phyloP scores from a whole-genome alignment of 2,888 invertebrate species.

The Hanleya hanleyi region DNA sequence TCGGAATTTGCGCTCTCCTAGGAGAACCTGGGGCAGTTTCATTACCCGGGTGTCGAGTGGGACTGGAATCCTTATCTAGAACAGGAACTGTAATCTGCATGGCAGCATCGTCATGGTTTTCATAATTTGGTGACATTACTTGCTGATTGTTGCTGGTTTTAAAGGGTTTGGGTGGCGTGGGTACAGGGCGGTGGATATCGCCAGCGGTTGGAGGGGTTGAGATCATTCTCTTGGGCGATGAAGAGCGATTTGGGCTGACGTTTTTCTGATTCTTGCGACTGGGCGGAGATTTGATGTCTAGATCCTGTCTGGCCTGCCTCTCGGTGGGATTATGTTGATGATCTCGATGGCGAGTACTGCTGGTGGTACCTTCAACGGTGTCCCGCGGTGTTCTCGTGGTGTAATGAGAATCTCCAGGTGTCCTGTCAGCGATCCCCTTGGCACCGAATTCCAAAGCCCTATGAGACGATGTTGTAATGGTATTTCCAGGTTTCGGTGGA shows the following conservation, averaged over 20 bases:
- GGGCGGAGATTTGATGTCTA: not conserved
- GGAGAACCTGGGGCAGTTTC: conserved; percentile 11
- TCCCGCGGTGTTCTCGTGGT: not conserved
- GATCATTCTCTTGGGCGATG: conserved; percentile 32
- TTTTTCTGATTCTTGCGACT: not conserved
- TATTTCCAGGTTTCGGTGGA: not conserved
- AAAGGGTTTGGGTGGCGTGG: conserved; percentile 28
- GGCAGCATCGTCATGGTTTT: conserved; percentile 40
- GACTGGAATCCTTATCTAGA: not conserved
- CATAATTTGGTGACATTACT: conserved; percentile 41
- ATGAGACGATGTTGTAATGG: not conserved
- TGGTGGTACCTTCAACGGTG: not conserved
- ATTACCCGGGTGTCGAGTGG: not conserved
- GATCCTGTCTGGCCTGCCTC: not conserved
- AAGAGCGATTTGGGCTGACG: not conserved
- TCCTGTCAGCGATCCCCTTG: not conserved
- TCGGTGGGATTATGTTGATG: not conserved
- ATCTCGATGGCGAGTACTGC: not conserved
- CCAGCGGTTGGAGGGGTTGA: conserved; percentile 54
- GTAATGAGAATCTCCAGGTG: not conserved
- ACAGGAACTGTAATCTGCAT: not conserved
- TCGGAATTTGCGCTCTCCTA: conserved; percentile 18
- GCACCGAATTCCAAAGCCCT: not conserved
- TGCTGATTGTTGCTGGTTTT: not conserved
- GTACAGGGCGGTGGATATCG: conserved; percentile 57